These are phyloP conservation scores for Sebastes trivittatus DNA, from an alignment of 2,797 vertebrate genomes.

Conservation along the genomic window DNA sequence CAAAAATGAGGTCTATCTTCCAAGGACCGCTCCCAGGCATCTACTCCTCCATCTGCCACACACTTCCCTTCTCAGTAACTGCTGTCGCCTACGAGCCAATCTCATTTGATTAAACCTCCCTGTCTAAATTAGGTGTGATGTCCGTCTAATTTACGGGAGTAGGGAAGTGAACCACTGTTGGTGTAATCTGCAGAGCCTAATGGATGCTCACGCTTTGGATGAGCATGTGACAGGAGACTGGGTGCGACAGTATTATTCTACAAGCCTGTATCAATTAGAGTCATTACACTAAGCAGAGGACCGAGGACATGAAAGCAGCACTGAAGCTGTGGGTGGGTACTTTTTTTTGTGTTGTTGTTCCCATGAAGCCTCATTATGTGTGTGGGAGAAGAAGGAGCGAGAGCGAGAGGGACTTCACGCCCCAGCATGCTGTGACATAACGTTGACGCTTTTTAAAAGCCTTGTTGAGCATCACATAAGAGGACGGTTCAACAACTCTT, in stretches of 20 bases:
- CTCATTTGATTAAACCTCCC: conserved; percentile 42
- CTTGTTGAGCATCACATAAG: conserved; percentile 53
- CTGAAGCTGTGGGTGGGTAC: conserved; percentile 29
- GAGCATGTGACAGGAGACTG: conserved; percentile 27
- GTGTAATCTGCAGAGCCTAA: conserved; percentile 13
- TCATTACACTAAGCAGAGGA: conserved; percentile 43
- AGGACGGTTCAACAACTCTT: conserved; percentile 36
- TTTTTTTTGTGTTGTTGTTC: background rate
- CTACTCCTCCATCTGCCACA: conserved; percentile 80
- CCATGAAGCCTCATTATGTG: conserved; percentile 53
- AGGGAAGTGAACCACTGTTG: background rate
- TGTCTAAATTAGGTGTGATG: conserved; percentile 10
- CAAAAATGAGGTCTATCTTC: conserved; percentile 74
- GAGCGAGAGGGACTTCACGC: conserved; percentile 47
- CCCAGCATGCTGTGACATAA: conserved; percentile 57
- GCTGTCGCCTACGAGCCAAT: conserved; percentile 36
- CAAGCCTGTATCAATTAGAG: conserved; percentile 55
- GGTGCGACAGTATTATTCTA: conserved; percentile 34
- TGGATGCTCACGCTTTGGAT: conserved; percentile 13
- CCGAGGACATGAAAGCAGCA: conserved; percentile 44
- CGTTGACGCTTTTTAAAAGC: conserved; percentile 42
- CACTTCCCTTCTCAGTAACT: conserved; percentile 51
- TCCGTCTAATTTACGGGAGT: background rate
- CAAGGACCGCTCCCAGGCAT: conserved; percentile 77
- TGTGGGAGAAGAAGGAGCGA: conserved; percentile 45